Base-by-base conservation (phyloP, 2,888 invertebrate species). In the Oxyscelio sp. region DNA sequence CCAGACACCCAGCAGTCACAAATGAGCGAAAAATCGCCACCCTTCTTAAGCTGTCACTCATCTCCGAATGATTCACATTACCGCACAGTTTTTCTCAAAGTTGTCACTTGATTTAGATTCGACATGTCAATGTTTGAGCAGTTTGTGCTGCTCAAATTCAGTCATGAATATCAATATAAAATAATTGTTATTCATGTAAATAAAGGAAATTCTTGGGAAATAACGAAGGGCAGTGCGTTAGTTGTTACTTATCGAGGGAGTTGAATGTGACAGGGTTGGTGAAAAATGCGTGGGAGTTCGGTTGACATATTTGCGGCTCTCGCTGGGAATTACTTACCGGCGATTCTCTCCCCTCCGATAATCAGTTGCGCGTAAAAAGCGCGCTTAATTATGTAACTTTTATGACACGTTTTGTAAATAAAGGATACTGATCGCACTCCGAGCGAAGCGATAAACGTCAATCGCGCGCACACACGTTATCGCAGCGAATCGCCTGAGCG, bases 401-500 rank as follows among this genome's bases (percentile, higher is more conserved):
- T 91, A 89, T 90, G 89, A 89, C 87, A 90, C 88, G 88, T 87
- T 89, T 88, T 78, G 90, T 91, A 92, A 93, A 92, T 92, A 93
- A 92, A 91, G 85, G 83, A 89, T 89, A 92, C 93, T 92, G 92
- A 94, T 93, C 92, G 52, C 54, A 52, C 91, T n/a, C 92, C 93
- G 90, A 91, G 90, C 91, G 89, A 90, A 90, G 90, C 89, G 92
- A 93, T 91, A 92, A 93, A 92, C 91, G 91, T 93, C 93, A 91
- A 91, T 90, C 91, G 87, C 90, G 87, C 91, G 11, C 56, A 84
- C 89, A 90, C 90, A 89, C 89, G 88, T 88, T 87, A 88, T 84
- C 88, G 85, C 86, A 80, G 85, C 86, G 77, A 73, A 79, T 88
- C 82, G 89, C 87, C 88, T 88, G 54, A 52, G 43, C 84, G 40